Conservation (phyloP, 1,140 invertebrate species). For the Drosophila kurseongensis region DNA sequence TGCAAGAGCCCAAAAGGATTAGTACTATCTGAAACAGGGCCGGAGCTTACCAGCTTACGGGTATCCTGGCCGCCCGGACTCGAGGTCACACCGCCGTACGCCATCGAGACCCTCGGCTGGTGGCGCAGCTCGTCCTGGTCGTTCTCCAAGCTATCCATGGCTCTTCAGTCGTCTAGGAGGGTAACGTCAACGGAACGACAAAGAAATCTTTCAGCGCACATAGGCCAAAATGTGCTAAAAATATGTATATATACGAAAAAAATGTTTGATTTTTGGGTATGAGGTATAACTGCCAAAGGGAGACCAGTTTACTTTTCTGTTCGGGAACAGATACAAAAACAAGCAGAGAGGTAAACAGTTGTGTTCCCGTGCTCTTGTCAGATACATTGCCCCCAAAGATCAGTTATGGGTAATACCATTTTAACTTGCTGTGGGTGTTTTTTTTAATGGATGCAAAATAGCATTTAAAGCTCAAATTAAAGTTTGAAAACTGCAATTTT, state of each 20-base stretch:
- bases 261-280: conserved; percentile 7
- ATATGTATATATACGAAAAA: conserved; percentile 6
- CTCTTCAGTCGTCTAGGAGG: not conserved
- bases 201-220: conserved; percentile 7
- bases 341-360: not conserved
- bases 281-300: conserved; percentile 1
- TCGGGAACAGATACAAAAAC: not conserved
- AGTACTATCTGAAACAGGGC: not conserved
- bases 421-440: no score
- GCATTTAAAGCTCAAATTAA: conserved; percentile 11
- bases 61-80: conserved; percentile 33
- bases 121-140: conserved; percentile 72
- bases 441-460: not conserved
- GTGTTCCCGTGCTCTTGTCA: not conserved
- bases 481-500: conserved; percentile 10
- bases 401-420: not conserved
- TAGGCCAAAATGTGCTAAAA: conserved; percentile 29
- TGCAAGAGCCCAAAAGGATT: conserved; percentile 7
- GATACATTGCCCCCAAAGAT: not conserved
- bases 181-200: conserved; percentile 9
- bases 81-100: conserved; percentile 38
- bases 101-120: conserved; percentile 43
- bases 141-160: conserved; percentile 59
- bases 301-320: conserved; percentile 6
- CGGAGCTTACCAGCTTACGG: conserved; percentile 42